Base-by-base conservation (phyloP, 2,113 vertebrate genomes). In the Myrmecobius fasciatus region DNA sequence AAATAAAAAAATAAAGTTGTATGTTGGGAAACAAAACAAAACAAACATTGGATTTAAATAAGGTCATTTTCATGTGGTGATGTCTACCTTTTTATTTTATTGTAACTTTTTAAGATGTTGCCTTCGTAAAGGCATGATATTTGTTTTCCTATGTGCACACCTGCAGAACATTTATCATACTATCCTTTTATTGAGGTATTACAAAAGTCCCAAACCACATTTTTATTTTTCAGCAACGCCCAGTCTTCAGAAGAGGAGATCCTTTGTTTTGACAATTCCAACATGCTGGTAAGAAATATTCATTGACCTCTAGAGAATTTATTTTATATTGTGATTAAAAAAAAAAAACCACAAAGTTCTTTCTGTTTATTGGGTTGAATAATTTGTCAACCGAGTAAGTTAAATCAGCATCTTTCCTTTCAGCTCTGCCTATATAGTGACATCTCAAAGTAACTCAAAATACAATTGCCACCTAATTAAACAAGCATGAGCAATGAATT, bases 381-480 rank as follows among this genome's bases (percentile, higher is more conserved):
- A 95, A 96, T 67, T 60, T 94, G 28, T 28, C 52, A 53, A 12
- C n/a, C 51, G 92, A 51, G 52, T 92, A 93, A 91, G 11, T 22
- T 52, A 93, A 89, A 51, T 89, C 91, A 52, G 92, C 93, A 14
- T 93, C 89, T 56, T 94, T 31, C 12, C 91, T 93, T 94, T 52
- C 91, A 91, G 83, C 89, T 24, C 0, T 60, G 47, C 25, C 52
- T 53, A 83, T 60, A 47, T 43, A 56, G 31, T 91, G 60, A 46
- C 90, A 94, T 89, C 89, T 93, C 89, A 94, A 14, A 91, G 49
- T 92, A 92, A 97, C 94, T 90, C 89, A 95, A 96, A 26, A 52
- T 43, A 90, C 88, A 56, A 46, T 91, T 49, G 14, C 89, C 89
- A 46, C 26, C 90, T 67, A 96, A 43, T 90, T 10, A 0, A 0